A percentile compares a stretch with the other conserved stretches of the same genome.
Conservation (phyloP, 2,888 invertebrate species). For the Nomada ruficornis region DNA sequence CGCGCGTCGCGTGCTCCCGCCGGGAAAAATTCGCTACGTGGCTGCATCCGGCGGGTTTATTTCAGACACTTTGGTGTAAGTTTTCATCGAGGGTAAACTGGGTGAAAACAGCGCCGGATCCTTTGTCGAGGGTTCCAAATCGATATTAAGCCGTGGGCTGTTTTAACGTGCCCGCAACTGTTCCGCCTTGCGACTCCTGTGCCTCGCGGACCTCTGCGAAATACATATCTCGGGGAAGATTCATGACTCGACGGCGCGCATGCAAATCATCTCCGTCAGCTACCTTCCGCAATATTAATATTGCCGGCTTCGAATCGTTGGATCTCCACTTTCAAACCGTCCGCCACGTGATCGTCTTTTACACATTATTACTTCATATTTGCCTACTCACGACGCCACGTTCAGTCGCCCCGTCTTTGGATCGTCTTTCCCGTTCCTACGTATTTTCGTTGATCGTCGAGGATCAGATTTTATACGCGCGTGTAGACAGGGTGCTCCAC, state of each 20-base stretch:
- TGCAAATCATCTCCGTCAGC: slow-evolving; percentile 29
- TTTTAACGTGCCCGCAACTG: slow-evolving; percentile 58
- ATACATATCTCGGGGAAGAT: slow-evolving; percentile 16
- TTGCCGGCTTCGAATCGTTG: slow-evolving; percentile 51
- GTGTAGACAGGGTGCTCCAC: too few relatives aligned
- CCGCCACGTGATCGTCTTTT: background rate
- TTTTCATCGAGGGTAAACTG: slow-evolving; percentile 53
- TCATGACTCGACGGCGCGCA: background rate
- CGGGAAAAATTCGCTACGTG: slow-evolving; percentile 6
- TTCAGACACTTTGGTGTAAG: slow-evolving; percentile 49
- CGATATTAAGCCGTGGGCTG: slow-evolving; percentile 60
- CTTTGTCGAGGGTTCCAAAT: slow-evolving; percentile 60
- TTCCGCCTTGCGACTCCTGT: background rate
- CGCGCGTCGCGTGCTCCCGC: background rate
- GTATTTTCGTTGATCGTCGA: slow-evolving; percentile 1
- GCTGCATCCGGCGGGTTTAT: slow-evolving; percentile 30
- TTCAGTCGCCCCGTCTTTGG: background rate
- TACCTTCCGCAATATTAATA: slow-evolving; percentile 60
- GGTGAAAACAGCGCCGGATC: slow-evolving; percentile 38
- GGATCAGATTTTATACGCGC: background rate
- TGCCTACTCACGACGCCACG: background rate
- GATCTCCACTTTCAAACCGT: slow-evolving; percentile 16
- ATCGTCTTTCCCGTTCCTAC: background rate
- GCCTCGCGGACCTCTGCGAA: slow-evolving; percentile 31
- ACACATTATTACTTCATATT: slow-evolving; percentile 52